These are phyloP conservation scores for Automeris io DNA, from an alignment of 2,888 invertebrate genomes.

Conservation along the genomic window DNA sequence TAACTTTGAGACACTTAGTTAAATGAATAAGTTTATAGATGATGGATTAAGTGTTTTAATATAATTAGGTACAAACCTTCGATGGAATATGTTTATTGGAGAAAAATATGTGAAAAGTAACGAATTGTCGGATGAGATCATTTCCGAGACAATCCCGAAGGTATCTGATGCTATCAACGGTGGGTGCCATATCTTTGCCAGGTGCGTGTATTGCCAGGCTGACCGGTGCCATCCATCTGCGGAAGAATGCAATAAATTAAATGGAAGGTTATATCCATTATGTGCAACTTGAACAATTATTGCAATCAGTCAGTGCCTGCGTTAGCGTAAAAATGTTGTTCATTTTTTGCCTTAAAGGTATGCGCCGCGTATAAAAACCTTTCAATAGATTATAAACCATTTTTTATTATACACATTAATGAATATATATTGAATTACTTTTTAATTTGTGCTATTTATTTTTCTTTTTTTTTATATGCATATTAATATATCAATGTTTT, in stretches of 20 bases:
- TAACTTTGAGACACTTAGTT: too few relatives aligned
- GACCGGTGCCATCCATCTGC: constrained; percentile 90
- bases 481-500: too few relatives aligned
- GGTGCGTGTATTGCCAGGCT: constrained; percentile 93
- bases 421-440: neutral
- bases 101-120: constrained; percentile 94
- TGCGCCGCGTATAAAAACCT: neutral
- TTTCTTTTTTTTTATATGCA: too few relatives aligned
- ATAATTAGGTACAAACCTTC: constrained; percentile 37
- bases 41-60: neutral
- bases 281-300: constrained; percentile 1
- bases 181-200: constrained; percentile 86
- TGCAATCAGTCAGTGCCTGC: neutral
- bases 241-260: constrained; percentile 15
- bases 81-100: constrained; percentile 90
- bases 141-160: constrained; percentile 85
- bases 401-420: neutral
- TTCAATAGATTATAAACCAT: neutral
- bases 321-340: constrained; percentile 1
- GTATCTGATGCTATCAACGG: constrained; percentile 88
- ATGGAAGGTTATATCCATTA: neutral
- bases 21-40: too few relatives aligned
- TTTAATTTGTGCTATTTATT: neutral
- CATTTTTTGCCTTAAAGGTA: neutral
- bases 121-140: constrained; percentile 84